A percentile compares a stretch with the other conserved stretches of the same genome.
These are phyloP conservation scores for Cantharis rufa DNA, from an alignment of 2,888 invertebrate genomes.

Conservation along the genomic window DNA sequence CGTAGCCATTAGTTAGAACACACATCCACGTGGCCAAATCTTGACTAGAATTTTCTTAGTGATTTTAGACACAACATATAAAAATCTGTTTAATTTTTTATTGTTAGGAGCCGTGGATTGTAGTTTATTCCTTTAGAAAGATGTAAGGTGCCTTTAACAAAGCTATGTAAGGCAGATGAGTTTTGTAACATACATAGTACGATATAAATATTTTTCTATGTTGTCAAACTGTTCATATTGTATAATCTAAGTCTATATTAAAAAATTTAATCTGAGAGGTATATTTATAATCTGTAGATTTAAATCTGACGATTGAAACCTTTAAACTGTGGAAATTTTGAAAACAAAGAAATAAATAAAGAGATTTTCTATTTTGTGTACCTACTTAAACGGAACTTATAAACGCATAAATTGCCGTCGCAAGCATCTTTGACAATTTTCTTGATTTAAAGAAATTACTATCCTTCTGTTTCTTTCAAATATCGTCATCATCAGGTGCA, in stretches of 20 bases:
- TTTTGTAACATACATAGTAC: conserved; percentile 66
- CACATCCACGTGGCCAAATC: conserved; percentile 54
- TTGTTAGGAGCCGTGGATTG: conserved; percentile 27
- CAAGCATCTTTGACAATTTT: conserved; percentile 3
- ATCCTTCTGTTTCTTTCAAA: not conserved
- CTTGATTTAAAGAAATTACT: not conserved
- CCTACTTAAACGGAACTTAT: conserved; percentile 7
- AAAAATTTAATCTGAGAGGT: conserved; percentile 50
- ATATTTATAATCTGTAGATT: conserved; percentile 48
- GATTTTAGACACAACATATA: conserved; percentile 11
- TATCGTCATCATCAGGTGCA: not conserved
- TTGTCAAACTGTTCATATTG: conserved; percentile 59
- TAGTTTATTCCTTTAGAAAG: conserved; percentile 41
- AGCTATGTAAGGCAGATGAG: conserved; percentile 68
- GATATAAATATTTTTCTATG: conserved; percentile 72
- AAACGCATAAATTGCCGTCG: not conserved
- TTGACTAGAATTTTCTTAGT: conserved; percentile 31
- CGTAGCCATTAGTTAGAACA: conserved; percentile 52
- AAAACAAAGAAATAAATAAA: conserved; percentile 17
- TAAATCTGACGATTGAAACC: conserved; percentile 36
- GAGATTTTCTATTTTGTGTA: conserved; percentile 28
- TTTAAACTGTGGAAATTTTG: conserved; percentile 23
- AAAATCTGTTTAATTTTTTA: conserved; percentile 15
- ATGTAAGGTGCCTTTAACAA: conserved; percentile 59
- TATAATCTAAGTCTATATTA: conserved; percentile 44